Evolutionary conservation across 2,888 invertebrate species (phyloP), one percentile per base, ranked within the genome.

Genomic region (Congeria kusceri): DNA sequence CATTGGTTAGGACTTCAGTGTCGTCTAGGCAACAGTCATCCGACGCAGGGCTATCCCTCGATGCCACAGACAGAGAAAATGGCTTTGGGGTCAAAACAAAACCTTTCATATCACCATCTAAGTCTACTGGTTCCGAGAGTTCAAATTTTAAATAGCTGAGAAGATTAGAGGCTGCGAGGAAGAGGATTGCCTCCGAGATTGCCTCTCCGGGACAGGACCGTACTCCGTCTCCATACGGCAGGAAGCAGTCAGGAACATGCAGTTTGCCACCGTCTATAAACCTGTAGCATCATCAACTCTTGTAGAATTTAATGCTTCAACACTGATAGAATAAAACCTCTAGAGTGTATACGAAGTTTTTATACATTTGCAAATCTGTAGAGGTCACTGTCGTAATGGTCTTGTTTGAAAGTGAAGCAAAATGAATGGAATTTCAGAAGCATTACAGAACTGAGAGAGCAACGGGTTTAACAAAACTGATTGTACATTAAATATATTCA

Each of bases 131-230:
- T 0, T 70, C 57, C 2, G 67, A 62, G 3, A 83, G 77, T 57
- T 72, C 77, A 53, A 89, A 71, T 20, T 49, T 72, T 20, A 88
- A 57, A 72, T 89, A 89, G 69, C 89, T 87, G 67, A 91, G 78
- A 49, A 91, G 65, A 57, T 83, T 76, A 18, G 88, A 77, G 62
- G 88, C 85, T 75, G 89, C 88, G n/a, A 90, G 77, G 74, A 89
- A 91, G 11, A 89, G 70, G 32, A 85, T 67, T 1, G 88, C 78
- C n/a, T 89, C 88, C 0, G 87, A 88, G 25, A 91, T 73, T 62
- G 86, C 86, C 58, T 90, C 88, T 9, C 90, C 91, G 0, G 89
- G 88, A 73, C 91, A 91, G 7, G 84, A 75, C 20, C 91, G 79
- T 3, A 77, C 57, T 7, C 90, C 90, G 3, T 82, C 81, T 7